Evolutionary conservation across 2,888 invertebrate genomes (phyloP).

Genomic region (Archips crataeganus): DNA sequence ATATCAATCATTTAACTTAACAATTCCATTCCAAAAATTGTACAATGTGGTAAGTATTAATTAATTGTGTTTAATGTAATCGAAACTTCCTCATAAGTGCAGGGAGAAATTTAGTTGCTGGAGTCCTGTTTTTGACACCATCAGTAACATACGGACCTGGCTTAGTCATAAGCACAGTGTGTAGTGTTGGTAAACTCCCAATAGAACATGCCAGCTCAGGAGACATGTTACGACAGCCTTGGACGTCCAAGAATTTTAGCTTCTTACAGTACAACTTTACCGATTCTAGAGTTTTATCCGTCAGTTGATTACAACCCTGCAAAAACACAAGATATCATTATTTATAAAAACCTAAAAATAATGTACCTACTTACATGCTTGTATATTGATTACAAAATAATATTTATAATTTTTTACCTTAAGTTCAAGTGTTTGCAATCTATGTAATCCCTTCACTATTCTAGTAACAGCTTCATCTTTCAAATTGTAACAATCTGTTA

Average conservation of each 20-base stretch:
- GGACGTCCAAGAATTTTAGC: slow-evolving; percentile 86
- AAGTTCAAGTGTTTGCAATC: slow-evolving; percentile 86
- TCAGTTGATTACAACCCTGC: slow-evolving; percentile 87
- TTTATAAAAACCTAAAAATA: neutral
- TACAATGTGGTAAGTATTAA: slow-evolving; percentile 1
- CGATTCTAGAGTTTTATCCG: slow-evolving; percentile 83
- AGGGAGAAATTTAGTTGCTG: slow-evolving; percentile 74
- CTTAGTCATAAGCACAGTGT: slow-evolving; percentile 79
- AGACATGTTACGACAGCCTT: slow-evolving; percentile 81
- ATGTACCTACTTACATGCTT: too few relatives aligned
- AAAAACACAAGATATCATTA: slow-evolving; percentile 49
- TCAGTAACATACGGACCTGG: slow-evolving; percentile 78
- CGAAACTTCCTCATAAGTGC: slow-evolving; percentile 73
- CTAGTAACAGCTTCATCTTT: slow-evolving; percentile 86
- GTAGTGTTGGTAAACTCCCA: slow-evolving; percentile 70
- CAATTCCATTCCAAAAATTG: neutral
- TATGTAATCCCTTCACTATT: slow-evolving; percentile 69
- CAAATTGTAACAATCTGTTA: slow-evolving; percentile 89
- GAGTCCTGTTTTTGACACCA: slow-evolving; percentile 68
- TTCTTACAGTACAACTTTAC: slow-evolving; percentile 79
- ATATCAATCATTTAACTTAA: slow-evolving; percentile 1
- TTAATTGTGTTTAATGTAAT: slow-evolving; percentile 57
- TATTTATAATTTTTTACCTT: slow-evolving; percentile 70
- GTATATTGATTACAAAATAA: neutral
- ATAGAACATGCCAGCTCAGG: slow-evolving; percentile 76